Conservation (phyloP, 1,140 invertebrate genomes). For the Halictus rubicundus region DNA sequence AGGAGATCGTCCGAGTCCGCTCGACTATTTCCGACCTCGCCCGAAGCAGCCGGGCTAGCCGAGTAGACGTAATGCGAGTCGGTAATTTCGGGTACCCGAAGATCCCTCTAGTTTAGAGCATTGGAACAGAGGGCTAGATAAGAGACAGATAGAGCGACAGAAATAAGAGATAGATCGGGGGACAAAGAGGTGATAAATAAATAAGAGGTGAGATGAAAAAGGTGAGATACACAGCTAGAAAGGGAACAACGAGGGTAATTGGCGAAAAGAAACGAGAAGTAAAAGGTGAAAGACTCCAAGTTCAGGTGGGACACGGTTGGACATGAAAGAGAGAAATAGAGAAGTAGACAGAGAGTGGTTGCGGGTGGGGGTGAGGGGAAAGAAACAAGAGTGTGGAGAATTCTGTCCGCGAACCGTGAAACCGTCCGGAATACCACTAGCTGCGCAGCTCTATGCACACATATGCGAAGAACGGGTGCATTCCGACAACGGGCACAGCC, state of each 20-base stretch:
- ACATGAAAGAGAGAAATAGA: background rate
- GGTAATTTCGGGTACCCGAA: no score
- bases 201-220: no score
- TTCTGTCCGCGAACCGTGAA: background rate
- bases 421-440: background rate
- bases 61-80: no score
- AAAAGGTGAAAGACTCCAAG: background rate
- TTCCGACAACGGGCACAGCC: slow-evolving; percentile 36
- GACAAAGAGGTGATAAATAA: no score
- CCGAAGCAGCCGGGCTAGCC: no score
- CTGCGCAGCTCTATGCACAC: slow-evolving; percentile 2
- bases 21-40: no score
- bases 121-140: no score
- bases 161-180: no score
- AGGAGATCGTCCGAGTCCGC: no score
- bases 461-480: slow-evolving; percentile 47
- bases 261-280: background rate
- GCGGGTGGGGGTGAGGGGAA: background rate
- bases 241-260: background rate
- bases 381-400: background rate
- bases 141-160: background rate
- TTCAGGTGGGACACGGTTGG: background rate
- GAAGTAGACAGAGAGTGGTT: background rate
- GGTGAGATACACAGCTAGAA: background rate
- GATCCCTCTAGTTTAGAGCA: no score